A percentile compares a stretch with the other conserved stretches of the same genome.
phyloP scores from a whole-genome alignment of 2,113 vertebrate species.

The Felis chaus region DNA sequence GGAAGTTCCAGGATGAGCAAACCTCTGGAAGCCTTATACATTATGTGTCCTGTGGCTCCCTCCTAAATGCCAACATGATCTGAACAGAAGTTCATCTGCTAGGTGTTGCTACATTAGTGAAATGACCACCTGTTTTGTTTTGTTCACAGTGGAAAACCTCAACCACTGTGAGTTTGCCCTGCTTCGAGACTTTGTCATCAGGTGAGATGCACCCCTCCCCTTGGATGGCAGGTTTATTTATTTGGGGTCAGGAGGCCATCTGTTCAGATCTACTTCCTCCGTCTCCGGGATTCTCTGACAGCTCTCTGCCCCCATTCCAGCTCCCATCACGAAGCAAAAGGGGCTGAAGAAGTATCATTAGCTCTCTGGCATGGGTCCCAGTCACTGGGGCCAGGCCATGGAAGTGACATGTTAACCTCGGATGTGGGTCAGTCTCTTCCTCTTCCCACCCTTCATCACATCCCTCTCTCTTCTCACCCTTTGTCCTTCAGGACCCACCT shows the following conservation, averaged over 20 bases:
- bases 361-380: background rate
- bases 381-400: background rate
- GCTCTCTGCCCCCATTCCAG: background rate
- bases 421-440: background rate
- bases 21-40: background rate
- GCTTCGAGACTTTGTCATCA: conserved; percentile 97
- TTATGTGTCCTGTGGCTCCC: background rate
- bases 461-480: background rate
- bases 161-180: conserved; percentile 97
- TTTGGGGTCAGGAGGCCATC: background rate
- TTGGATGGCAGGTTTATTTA: background rate
- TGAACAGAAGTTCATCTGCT: background rate
- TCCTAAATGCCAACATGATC: background rate
- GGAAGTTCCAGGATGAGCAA: background rate
- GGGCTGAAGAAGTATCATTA: background rate
- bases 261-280: background rate
- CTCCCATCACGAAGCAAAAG: background rate
- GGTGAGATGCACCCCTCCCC: conserved; percentile 84
- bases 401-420: background rate
- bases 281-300: background rate
- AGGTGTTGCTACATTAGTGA: background rate
- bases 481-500: conserved; percentile 92
- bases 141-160: conserved; percentile 95
- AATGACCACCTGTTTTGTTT: conserved; percentile 44
- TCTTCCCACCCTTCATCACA: background rate